Evolutionary conservation across 2,888 invertebrate species (phyloP).

Genomic region (Lasioglossum morio): DNA sequence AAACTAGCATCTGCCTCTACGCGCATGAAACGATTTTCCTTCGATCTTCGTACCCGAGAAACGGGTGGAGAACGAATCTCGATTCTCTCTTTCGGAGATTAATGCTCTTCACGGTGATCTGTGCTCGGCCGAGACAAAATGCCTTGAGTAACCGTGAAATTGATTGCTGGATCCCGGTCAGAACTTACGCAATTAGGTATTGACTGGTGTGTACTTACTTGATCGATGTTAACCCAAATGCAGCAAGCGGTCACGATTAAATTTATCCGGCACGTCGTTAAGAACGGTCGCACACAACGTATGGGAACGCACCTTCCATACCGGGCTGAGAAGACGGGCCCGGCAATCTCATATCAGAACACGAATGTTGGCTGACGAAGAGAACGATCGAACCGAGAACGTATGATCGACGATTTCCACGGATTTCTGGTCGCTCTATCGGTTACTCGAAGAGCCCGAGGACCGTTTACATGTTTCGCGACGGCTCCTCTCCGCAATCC

Average conservation of each 20-base stretch:
- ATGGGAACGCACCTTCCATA: slow-evolving; percentile 38
- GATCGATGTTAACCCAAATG: slow-evolving; percentile 75
- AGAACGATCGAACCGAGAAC: neutral
- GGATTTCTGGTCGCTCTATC: neutral
- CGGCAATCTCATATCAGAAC: slow-evolving; percentile 50
- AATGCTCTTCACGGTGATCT: neutral
- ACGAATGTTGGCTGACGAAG: neutral
- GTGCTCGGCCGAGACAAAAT: neutral
- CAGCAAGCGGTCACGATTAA: slow-evolving; percentile 71
- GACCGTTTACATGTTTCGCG: slow-evolving; percentile 47
- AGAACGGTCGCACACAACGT: slow-evolving; percentile 34
- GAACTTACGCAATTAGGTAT: slow-evolving; percentile 66
- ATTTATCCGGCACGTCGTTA: slow-evolving; percentile 71
- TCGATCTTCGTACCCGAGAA: neutral
- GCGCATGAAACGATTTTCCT: neutral
- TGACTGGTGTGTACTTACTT: slow-evolving; percentile 68
- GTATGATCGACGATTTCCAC: slow-evolving; percentile 7
- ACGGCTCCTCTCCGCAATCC: neutral
- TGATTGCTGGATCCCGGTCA: neutral
- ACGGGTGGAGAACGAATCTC: neutral
- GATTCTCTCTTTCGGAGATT: neutral
- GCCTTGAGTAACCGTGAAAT: neutral
- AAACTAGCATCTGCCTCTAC: neutral
- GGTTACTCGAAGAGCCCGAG: slow-evolving; percentile 17
- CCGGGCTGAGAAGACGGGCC: slow-evolving; percentile 12